These are phyloP conservation scores for Varecia variegata DNA, from an alignment of 2,797 vertebrate genomes.

Conservation along the genomic window DNA sequence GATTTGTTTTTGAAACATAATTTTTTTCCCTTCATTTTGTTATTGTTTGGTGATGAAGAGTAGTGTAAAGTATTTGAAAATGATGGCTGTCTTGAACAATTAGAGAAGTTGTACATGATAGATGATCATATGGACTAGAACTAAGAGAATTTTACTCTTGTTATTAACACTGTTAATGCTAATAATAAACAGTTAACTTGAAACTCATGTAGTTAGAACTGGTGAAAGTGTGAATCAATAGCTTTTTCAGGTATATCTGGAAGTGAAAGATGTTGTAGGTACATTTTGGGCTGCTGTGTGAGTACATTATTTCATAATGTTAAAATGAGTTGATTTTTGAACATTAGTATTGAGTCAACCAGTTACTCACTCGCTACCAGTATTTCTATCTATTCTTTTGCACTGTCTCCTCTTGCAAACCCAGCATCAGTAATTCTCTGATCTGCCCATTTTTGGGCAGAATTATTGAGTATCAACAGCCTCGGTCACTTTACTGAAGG, in stretches of 20 bases:
- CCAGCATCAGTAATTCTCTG: too few species aligned
- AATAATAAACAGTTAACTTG: background rate
- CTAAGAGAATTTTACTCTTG: background rate
- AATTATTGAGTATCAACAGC: background rate
- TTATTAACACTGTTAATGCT: background rate
- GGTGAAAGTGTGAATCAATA: background rate
- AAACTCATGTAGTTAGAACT: background rate
- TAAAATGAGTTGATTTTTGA: background rate
- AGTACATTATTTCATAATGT: background rate
- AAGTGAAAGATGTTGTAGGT: background rate
- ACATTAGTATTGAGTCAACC: background rate
- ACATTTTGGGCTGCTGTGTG: background rate
- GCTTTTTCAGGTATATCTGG: background rate
- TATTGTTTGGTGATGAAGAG: background rate
- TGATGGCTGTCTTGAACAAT: background rate
- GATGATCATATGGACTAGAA: background rate
- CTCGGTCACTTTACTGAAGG: background rate
- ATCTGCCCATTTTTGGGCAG: too few species aligned
- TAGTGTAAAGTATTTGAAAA: background rate
- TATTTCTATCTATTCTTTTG: background rate
- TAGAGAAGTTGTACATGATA: background rate
- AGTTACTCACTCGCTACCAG: background rate
- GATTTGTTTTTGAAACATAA: background rate
- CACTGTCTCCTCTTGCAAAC: too few species aligned
- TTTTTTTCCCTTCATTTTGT: background rate